phyloP scores from a whole-genome alignment of 2,797 vertebrate species.

The Delichon dasypus region DNA sequence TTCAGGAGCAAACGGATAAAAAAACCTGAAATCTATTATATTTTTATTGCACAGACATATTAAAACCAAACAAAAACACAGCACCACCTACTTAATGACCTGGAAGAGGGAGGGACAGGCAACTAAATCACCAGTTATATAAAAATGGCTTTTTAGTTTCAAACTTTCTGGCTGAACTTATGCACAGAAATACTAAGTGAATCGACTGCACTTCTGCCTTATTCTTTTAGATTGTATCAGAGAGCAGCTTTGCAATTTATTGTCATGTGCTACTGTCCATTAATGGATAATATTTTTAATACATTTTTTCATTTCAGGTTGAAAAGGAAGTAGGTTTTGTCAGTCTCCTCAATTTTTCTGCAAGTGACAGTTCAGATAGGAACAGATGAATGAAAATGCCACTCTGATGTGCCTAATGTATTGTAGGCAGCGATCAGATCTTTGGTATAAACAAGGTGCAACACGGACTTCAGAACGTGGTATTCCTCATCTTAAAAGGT shows the following conservation, averaged over 20 bases:
- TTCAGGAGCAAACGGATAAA: not conserved
- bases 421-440: constrained; percentile 38
- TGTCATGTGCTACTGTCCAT: not conserved
- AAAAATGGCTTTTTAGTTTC: constrained; percentile 13
- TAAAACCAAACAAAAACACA: constrained; percentile 34
- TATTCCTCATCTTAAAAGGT: constrained; percentile 62
- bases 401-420: constrained; percentile 16
- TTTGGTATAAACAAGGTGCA: constrained; percentile 49
- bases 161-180: constrained; percentile 14
- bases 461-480: not conserved
- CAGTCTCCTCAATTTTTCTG: constrained; percentile 37
- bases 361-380: constrained; percentile 50
- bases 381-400: constrained; percentile 55
- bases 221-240: not conserved
- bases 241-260: constrained; percentile 27
- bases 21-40: not conserved
- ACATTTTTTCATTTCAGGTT: constrained; percentile 46
- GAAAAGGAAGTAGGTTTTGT: constrained; percentile 40
- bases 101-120: not conserved
- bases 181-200: not conserved
- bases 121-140: not conserved
- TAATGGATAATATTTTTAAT: constrained; percentile 27
- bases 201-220: not conserved
- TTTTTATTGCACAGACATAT: constrained; percentile 2
- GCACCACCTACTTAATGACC: constrained; percentile 5